Evolutionary conservation across 2,888 invertebrate species (phyloP).

Genomic region (Cryptocephalus moraei): DNA sequence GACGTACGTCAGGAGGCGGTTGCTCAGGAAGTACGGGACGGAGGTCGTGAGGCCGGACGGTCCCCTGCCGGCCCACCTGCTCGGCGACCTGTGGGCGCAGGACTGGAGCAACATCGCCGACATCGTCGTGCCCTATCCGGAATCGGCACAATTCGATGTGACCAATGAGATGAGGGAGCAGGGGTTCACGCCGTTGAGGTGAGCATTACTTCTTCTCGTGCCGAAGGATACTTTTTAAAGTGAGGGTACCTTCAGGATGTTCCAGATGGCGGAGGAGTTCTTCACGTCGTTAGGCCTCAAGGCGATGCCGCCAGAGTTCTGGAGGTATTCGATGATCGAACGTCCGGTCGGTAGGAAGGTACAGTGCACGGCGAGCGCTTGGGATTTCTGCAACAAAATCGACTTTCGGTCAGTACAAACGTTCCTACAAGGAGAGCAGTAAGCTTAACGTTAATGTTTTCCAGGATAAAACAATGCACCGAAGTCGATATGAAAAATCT

Average conservation of each 20-base stretch:
- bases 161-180: constrained; percentile 67
- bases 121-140: constrained; percentile 65
- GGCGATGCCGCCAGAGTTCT: constrained; percentile 74
- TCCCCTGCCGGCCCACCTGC: constrained; percentile 73
- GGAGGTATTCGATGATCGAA: constrained; percentile 71
- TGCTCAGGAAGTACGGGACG: constrained; percentile 40
- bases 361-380: constrained; percentile 68
- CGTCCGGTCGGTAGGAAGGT: constrained; percentile 61
- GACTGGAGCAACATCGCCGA: constrained; percentile 70
- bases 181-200: constrained; percentile 64
- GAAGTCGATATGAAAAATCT: constrained; percentile 68
- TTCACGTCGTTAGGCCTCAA: constrained; percentile 71
- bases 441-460: constrained; percentile 9
- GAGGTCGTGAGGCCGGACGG: constrained; percentile 50
- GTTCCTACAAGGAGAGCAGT: no score
- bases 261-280: constrained; percentile 75
- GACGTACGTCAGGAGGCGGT: constrained; percentile 64
- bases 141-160: constrained; percentile 59
- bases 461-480: constrained; percentile 74
- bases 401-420: constrained; percentile 59
- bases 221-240: no score
- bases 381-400: constrained; percentile 77
- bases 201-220: background rate
- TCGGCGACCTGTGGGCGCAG: constrained; percentile 82
- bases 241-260: constrained; percentile 47